Evolutionary conservation across 2,113 vertebrate species (phyloP), one percentile per base, ranked within the genome.

Genomic region (Nothobranchius kuhntae): DNA sequence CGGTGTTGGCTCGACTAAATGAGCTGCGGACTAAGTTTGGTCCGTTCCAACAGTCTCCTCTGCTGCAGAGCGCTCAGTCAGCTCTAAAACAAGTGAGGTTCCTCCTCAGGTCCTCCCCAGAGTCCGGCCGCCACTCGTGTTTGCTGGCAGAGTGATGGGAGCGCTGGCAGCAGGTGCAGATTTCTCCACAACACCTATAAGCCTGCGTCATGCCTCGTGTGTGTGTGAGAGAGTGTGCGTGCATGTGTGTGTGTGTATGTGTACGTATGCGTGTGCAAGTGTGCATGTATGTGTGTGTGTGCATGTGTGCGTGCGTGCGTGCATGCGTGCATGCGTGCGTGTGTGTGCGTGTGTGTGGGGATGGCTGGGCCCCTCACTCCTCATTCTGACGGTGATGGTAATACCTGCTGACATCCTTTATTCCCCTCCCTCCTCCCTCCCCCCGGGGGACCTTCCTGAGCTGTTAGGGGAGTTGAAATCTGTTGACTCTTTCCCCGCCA

Each of bases 401-500:
- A 93, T 89, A 87, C 83, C 84, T 76, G 78, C 86, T 82, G 89
- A 92, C 91, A 89, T 86, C 86, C 83, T 83, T 87, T 86, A 87
- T 83, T 85, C 64, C 65, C 72, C 66, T 67, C 73, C 68, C 63
- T 14, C 80, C 73, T 75, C 48, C 85, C 54, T 66, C 60, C 54
- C 89, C 89, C 90, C 91, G 44, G 26, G 86, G 82, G 89, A 68
- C 62, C 73, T 75, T 74, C 74, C 78, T 51, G 63, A 69, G 89
- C 86, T 61, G 78, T 87, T 89, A 87, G 72, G 89, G 88, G 87
- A 91, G 67, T 85, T 86, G 79, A 89, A 90, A 91, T 88, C 87
- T 91, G 91, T 92, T 90, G 90, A 89, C 87, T 91, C 85, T 57
- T 88, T 88, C 84, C 58, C 83, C 84, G 62, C 89, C 86, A 84